These are phyloP conservation scores for Nycteola revayana DNA, from an alignment of 2,888 invertebrate genomes.

Conservation along the genomic window DNA sequence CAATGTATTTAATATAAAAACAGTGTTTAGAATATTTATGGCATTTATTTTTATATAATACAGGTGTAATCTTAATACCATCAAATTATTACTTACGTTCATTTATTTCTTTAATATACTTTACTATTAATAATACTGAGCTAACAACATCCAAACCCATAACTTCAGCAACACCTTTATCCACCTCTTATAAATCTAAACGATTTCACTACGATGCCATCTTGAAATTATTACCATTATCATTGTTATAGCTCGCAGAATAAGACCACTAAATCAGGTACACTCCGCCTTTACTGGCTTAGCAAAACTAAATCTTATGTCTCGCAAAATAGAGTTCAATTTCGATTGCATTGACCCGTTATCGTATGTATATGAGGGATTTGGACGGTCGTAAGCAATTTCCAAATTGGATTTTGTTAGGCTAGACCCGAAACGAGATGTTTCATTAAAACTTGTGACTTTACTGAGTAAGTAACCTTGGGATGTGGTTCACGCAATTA, in stretches of 20 bases:
- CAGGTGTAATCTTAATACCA: too few relatives aligned
- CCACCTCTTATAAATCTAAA: too few relatives aligned
- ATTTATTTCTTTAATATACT: too few relatives aligned
- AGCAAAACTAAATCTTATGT: constrained; percentile 34
- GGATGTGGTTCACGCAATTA: constrained; percentile 24
- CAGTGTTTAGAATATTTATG: too few relatives aligned
- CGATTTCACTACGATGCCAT: too few relatives aligned
- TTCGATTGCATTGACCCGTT: constrained; percentile 29
- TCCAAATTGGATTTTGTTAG: constrained; percentile 56
- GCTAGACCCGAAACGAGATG: constrained; percentile 35
- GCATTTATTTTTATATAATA: too few relatives aligned
- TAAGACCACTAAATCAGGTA: constrained; percentile 34
- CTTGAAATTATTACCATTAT: constrained; percentile 30
- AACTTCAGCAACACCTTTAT: too few relatives aligned
- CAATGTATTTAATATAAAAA: too few relatives aligned
- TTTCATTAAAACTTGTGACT: constrained; percentile 47
- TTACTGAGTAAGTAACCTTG: constrained; percentile 20
- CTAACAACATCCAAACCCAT: too few relatives aligned
- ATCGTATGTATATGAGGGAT: constrained; percentile 41
- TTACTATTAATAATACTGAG: too few relatives aligned
- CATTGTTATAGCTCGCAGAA: constrained; percentile 36
- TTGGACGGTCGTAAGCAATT: constrained; percentile 59
- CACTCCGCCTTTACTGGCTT: constrained; percentile 9
- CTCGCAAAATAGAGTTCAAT: constrained; percentile 34
- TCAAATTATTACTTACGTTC: too few relatives aligned